Evolutionary conservation across 2,888 invertebrate genomes (phyloP), one percentile per base, ranked within the genome.

Genomic region (Drosophila stalkeri): DNA sequence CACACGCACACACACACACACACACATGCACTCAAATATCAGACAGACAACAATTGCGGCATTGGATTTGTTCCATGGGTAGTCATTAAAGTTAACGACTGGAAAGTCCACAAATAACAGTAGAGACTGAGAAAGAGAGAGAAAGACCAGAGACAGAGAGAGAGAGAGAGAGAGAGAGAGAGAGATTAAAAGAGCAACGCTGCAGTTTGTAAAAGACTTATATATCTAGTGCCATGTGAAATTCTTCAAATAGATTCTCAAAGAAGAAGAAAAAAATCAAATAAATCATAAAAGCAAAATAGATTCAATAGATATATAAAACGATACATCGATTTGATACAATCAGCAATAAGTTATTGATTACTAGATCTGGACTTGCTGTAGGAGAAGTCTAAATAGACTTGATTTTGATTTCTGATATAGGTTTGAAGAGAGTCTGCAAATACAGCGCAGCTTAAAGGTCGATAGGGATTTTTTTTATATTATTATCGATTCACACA

Each of bases 21-120:
- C 55, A 57, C 20, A 47, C 43, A 55, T 12, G 20, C 47, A 59
- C 54, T 62, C 61, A 51, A 52, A 65, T 56, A 66, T 61, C 73
- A 70, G 82, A 37, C 88, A 79, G 79, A 78, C 85, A 82, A 88
- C 86, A 82, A 82, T 82, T 82, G 82, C 80, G 63, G 51, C 83
- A 88, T 64, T 86, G 80, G 56, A 68, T 82, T 82, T 72, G 63
- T 44, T 33, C 46, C 68, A 49, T 14, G 82, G 89, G 89, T 62
- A 33, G 86, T 12, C 16, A 43, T 7, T 27, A 63, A 60, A 89
- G 80, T 88, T 79, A 16, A 16, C 12, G 6, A 37, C 16, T 49
- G 16, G 39, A 54, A 51, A 51, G 60, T 51, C 27, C 18, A 51
- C 39, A 61, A 39, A 60, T 47, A n/a, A 8, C 27, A 54, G 8